Conservation (phyloP, 2,888 invertebrate species). For the Hemithea aestivaria region DNA sequence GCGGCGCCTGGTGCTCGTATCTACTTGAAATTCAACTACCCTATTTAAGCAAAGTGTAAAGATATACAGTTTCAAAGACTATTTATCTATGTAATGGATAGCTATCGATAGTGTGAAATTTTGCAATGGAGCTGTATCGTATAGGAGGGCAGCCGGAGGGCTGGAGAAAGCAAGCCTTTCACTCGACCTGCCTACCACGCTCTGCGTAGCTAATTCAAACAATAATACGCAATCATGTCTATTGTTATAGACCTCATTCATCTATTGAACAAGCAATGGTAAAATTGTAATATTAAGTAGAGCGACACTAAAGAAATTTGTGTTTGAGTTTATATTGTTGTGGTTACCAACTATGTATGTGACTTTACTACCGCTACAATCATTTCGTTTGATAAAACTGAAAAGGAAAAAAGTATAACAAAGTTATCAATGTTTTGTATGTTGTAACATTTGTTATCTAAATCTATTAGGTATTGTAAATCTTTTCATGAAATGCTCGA, state of each 20-base stretch:
- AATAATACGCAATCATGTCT: conserved; percentile 54
- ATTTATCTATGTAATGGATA: conserved; percentile 64
- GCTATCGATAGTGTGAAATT: conserved; percentile 64
- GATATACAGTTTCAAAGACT: conserved; percentile 47
- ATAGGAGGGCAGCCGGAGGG: conserved; percentile 69
- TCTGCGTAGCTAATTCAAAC: conserved; percentile 56
- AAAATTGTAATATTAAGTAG: conserved; percentile 21
- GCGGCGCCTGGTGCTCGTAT: conserved; percentile 9
- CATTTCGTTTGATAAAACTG: too few relatives aligned
- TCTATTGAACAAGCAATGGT: conserved; percentile 27
- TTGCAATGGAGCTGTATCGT: conserved; percentile 61
- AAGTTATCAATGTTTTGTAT: conserved; percentile 1
- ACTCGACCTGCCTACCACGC: conserved; percentile 54
- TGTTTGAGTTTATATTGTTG: too few relatives aligned
- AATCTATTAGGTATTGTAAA: conserved; percentile 2
- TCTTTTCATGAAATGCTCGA: conserved; percentile 10
- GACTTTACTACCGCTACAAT: too few relatives aligned
- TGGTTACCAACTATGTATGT: too few relatives aligned
- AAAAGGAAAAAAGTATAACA: background rate
- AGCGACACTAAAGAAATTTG: conserved; percentile 20
- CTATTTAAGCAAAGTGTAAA: conserved; percentile 39
- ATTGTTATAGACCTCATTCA: conserved; percentile 38
- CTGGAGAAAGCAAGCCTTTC: conserved; percentile 75
- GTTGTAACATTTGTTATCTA: background rate
- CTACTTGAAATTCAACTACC: conserved; percentile 25